Evolutionary conservation across 2,888 invertebrate genomes (phyloP).

Genomic region (Aethes cnicana): DNA sequence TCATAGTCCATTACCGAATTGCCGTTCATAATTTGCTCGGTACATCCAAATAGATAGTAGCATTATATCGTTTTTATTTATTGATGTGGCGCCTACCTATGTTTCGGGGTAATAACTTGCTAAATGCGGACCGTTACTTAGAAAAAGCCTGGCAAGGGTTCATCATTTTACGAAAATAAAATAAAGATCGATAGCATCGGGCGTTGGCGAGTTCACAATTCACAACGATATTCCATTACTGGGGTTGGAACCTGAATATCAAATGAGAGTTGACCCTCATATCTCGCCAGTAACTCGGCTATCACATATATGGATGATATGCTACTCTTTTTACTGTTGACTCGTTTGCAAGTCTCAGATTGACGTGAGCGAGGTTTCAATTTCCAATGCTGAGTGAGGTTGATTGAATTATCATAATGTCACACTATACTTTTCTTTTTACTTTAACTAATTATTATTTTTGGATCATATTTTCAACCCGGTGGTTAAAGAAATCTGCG

Average conservation of each 20-base stretch:
- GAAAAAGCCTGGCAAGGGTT: constrained; percentile 60
- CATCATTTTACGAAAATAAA: constrained; percentile 76
- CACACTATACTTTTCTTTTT: too few relatives aligned
- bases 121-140: not conserved
- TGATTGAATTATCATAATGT: constrained; percentile 17
- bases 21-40: constrained; percentile 51
- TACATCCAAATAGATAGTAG: constrained; percentile 51
- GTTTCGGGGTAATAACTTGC: not conserved
- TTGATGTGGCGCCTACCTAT: not conserved
- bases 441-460: too few relatives aligned
- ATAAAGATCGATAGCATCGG: constrained; percentile 67
- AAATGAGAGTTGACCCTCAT: constrained; percentile 70
- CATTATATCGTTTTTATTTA: constrained; percentile 27
- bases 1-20: constrained; percentile 57
- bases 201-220: constrained; percentile 62
- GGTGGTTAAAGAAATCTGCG: constrained; percentile 1
- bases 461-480: constrained; percentile 6
- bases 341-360: constrained; percentile 8
- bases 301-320: constrained; percentile 37
- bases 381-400: constrained; percentile 16
- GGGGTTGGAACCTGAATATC: constrained; percentile 64
- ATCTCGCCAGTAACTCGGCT: constrained; percentile 50
- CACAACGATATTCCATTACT: constrained; percentile 79
- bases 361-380: constrained; percentile 21
- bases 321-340: constrained; percentile 20